Percentiles rank a stretch among this genome's conserved stretches.
These are phyloP conservation scores for Gavia stellata DNA, from an alignment of 2,113 vertebrate genomes.

Conservation along the genomic window DNA sequence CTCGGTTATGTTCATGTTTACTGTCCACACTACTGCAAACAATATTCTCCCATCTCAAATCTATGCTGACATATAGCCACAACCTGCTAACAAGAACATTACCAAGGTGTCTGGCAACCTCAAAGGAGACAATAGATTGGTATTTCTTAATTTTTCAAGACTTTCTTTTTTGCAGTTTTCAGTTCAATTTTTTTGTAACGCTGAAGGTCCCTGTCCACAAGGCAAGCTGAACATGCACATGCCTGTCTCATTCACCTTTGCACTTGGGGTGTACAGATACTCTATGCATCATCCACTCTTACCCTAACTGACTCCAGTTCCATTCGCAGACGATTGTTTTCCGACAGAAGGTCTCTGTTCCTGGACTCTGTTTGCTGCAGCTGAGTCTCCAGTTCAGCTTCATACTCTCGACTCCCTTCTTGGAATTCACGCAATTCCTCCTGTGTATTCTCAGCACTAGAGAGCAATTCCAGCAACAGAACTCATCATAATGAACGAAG, in stretches of 20 bases:
- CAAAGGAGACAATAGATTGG: neutral
- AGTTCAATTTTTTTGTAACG: neutral
- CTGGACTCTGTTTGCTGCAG: constrained; percentile 88
- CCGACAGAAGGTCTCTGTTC: constrained; percentile 87
- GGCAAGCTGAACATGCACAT: neutral
- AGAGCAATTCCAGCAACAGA: neutral
- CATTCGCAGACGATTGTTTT: constrained; percentile 84
- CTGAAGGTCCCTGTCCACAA: neutral
- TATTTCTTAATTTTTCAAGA: neutral
- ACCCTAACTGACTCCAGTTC: constrained; percentile 92
- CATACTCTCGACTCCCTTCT: constrained; percentile 95
- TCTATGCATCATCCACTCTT: neutral
- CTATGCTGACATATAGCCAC: neutral
- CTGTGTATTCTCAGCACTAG: constrained; percentile 83
- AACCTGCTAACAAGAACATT: neutral
- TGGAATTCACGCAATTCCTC: constrained; percentile 94
- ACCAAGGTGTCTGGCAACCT: neutral
- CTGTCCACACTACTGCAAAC: neutral
- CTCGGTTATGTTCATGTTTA: neutral
- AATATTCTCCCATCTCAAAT: neutral
- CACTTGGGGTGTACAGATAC: neutral
- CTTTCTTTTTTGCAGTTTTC: neutral
- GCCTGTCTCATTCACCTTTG: too few relatives aligned
- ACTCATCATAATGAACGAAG: neutral
- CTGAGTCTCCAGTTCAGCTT: constrained; percentile 91